These are phyloP conservation scores for Murina feae DNA, from an alignment of 2,113 vertebrate species.

Conservation along the genomic window DNA sequence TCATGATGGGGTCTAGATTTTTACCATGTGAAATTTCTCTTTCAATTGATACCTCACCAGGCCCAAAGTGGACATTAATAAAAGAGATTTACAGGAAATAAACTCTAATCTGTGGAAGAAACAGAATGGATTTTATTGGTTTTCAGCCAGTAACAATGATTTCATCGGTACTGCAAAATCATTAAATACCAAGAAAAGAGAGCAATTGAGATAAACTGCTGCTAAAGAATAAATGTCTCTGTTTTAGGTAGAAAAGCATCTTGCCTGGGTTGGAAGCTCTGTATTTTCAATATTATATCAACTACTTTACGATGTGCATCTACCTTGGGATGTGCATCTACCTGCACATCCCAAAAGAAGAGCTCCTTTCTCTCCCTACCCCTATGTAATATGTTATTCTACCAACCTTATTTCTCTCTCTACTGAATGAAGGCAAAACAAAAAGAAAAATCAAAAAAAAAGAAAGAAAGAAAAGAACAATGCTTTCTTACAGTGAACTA, in stretches of 20 bases:
- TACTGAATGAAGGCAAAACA: not conserved
- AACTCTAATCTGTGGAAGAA: not conserved
- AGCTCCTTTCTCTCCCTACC: accelerated
- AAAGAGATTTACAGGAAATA: not conserved
- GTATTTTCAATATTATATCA: not conserved
- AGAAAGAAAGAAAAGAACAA: slow-evolving; percentile 9
- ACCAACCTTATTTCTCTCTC: slow-evolving; percentile 44
- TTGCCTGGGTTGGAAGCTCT: not conserved
- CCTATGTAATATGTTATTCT: not conserved
- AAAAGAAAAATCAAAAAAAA: not conserved
- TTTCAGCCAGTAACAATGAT: not conserved
- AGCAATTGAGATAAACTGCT: not conserved
- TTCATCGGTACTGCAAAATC: not conserved
- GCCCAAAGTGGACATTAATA: not conserved
- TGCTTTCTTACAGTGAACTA: slow-evolving; percentile 45
- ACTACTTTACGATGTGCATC: not conserved
- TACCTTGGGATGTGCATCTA: not conserved
- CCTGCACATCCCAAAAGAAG: not conserved
- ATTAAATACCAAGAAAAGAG: not conserved
- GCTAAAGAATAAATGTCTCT: not conserved
- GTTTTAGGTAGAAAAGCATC: not conserved
- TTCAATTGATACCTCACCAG: not conserved
- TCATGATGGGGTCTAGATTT: not conserved
- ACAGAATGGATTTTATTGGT: not conserved
- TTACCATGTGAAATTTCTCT: not conserved